A percentile compares a stretch with the other conserved stretches of the same genome.
These are phyloP conservation scores for Amblyteles armatorius DNA, from an alignment of 2,888 invertebrate species.

Conservation along the genomic window DNA sequence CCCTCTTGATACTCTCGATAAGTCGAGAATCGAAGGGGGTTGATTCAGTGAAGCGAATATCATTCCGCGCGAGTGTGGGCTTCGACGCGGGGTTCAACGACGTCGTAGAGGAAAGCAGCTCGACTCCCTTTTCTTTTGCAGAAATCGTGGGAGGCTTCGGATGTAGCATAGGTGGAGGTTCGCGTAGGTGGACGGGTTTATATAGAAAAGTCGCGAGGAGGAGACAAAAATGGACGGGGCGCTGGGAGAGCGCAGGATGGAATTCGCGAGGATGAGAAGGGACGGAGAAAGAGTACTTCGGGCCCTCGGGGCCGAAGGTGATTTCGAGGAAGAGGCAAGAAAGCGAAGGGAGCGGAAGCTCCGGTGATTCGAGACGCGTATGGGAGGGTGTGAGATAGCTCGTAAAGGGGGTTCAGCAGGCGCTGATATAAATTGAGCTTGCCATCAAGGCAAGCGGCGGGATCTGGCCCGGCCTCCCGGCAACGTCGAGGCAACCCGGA, in stretches of 20 bases:
- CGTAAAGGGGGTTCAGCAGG: constrained; percentile 83
- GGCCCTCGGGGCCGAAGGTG: constrained; percentile 53
- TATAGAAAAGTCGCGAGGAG: constrained; percentile 63
- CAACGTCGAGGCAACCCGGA: constrained; percentile 63
- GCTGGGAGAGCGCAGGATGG: constrained; percentile 59
- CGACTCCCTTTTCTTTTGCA: constrained; percentile 72
- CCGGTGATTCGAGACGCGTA: constrained; percentile 55
- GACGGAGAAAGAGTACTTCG: constrained; percentile 44
- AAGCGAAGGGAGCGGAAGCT: constrained; percentile 20
- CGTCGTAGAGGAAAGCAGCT: constrained; percentile 47
- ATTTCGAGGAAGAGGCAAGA: constrained; percentile 41
- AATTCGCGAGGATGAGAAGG: constrained; percentile 62
- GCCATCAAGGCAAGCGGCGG: constrained; percentile 83
- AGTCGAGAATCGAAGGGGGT: not conserved
- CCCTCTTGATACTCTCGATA: constrained; percentile 28
- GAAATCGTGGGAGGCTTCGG: constrained; percentile 75
- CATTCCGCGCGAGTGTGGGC: constrained; percentile 20
- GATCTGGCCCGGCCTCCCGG: constrained; percentile 74
- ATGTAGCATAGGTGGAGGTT: not conserved
- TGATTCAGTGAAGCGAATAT: constrained; percentile 37
- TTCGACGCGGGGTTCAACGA: constrained; percentile 36
- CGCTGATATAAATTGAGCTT: constrained; percentile 84
- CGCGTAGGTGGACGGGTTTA: not conserved
- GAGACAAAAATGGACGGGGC: constrained; percentile 52
- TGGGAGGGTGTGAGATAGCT: constrained; percentile 75